These are phyloP conservation scores for Siniperca knerii DNA, from an alignment of 2,113 vertebrate genomes.

Conservation along the genomic window DNA sequence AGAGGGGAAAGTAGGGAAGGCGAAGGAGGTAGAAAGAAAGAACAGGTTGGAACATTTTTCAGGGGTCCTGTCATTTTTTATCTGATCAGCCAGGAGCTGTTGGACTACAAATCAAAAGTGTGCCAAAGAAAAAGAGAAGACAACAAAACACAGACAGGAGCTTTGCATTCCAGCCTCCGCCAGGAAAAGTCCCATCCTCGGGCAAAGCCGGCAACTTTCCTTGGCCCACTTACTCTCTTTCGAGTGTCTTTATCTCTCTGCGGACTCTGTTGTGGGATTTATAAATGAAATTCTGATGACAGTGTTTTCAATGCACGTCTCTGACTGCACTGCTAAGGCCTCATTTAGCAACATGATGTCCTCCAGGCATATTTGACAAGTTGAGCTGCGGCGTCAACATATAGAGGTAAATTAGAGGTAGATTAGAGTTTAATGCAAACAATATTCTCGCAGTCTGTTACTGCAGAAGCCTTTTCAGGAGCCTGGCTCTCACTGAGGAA, in stretches of 20 bases:
- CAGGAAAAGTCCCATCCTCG: slow-evolving; percentile 79
- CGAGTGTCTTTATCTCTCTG: slow-evolving; percentile 61
- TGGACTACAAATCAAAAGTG: slow-evolving; percentile 84
- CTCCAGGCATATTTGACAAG: slow-evolving; percentile 68
- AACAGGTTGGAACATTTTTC: slow-evolving; percentile 88
- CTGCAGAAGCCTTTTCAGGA: slow-evolving; percentile 41
- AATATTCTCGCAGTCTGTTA: slow-evolving; percentile 36
- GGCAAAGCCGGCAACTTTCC: slow-evolving; percentile 73
- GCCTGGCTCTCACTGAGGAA: slow-evolving; percentile 29
- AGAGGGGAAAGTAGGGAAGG: slow-evolving; percentile 41
- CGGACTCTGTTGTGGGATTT: slow-evolving; percentile 65
- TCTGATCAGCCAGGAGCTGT: slow-evolving; percentile 87
- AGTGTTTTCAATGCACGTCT: slow-evolving; percentile 45
- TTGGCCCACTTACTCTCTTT: slow-evolving; percentile 78
- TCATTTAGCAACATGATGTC: slow-evolving; percentile 55
- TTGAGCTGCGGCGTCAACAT: slow-evolving; percentile 65
- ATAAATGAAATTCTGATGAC: slow-evolving; percentile 52
- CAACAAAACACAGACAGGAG: slow-evolving; percentile 74
- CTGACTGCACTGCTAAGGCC: slow-evolving; percentile 46
- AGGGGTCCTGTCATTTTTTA: slow-evolving; percentile 86
- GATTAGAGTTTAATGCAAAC: slow-evolving; percentile 70
- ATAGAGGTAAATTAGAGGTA: slow-evolving; percentile 66
- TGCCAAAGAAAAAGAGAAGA: slow-evolving; percentile 68
- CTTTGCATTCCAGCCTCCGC: slow-evolving; percentile 76
- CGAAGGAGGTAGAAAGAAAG: slow-evolving; percentile 56